These are phyloP conservation scores for Hyla sarda DNA, from an alignment of 2,113 vertebrate genomes.

Conservation along the genomic window DNA sequence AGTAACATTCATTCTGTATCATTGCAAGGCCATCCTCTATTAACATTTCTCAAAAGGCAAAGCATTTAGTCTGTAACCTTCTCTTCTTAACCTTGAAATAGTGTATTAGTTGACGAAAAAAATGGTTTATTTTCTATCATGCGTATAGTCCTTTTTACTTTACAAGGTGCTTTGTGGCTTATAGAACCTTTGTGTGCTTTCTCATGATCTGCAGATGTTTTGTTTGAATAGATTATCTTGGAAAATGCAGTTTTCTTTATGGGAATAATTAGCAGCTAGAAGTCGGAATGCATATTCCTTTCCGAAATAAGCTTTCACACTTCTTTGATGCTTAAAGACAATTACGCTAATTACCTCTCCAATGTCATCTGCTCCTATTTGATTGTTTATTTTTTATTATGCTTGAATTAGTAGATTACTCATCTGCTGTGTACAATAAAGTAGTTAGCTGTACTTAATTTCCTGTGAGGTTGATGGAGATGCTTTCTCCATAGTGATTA, in stretches of 20 bases:
- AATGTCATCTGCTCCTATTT: constrained; percentile 53
- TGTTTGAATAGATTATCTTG: constrained; percentile 54
- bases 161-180: constrained; percentile 36
- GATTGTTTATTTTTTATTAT: constrained; percentile 55
- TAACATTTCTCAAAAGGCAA: background rate
- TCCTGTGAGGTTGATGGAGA: constrained; percentile 12
- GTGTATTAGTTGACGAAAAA: background rate
- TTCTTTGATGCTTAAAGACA: constrained; percentile 55
- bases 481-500: constrained; percentile 39
- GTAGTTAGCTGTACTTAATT: constrained; percentile 19
- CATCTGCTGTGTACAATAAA: constrained; percentile 42
- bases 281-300: constrained; percentile 49
- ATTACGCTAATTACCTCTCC: constrained; percentile 54
- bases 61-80: background rate
- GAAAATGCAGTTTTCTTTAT: constrained; percentile 53
- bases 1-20: background rate
- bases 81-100: constrained; percentile 15
- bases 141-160: constrained; percentile 12
- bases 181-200: constrained; percentile 33
- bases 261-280: constrained; percentile 53
- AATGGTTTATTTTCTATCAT: background rate
- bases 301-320: constrained; percentile 43
- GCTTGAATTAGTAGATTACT: constrained; percentile 51
- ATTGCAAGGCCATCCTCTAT: background rate
- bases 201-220: constrained; percentile 58